Evolutionary conservation across 2,797 vertebrate species (phyloP), one percentile per base, ranked within the genome.

Genomic region (Danio jaintianensis): DNA sequence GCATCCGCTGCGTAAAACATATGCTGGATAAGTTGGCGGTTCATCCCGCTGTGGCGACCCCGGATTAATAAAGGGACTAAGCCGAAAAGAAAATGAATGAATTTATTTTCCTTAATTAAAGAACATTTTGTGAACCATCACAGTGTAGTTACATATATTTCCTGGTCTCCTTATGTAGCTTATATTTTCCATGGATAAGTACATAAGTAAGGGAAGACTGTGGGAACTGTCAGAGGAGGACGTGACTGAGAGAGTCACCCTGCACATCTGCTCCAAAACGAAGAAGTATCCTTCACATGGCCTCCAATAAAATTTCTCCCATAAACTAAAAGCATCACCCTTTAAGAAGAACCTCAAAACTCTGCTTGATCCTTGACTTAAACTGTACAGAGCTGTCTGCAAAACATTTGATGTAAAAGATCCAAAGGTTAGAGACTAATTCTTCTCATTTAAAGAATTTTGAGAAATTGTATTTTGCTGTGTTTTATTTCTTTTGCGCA

Each of bases 261-360:
- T 99, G 88, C 96, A 98, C 6, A 84, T 98, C 89, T 98, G 96
- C 88, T 95, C 94, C 85, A 91, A 94, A 90, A 96, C 96, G 48
- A 96, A 93, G 74, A 98, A 98, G 98, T 99, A 99, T 97, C 97
- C 94, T 96, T 95, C 80, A 66, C 13, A 52, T 45, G 20, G 1
- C 20, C 42, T 66, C 29, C 7, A 75, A 29, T 29, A 61, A 52
- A 7, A 20, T 77, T 18, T 68, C 15, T n/a, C 53, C 13, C 4
- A 29, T 18, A 16, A 53, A 18, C 29, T 18, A 53, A n/a, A 69
- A 52, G 47, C 47, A 53, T 53, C 10, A 18, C 6, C 4, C 7
- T 7, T 4, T 70, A 20, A 42, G 13, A 75, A 50, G 61, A 40
- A 61, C 36, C 12, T 18, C 53, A 40, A 40, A 61, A 3, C 7